phyloP scores from a whole-genome alignment of 2,797 vertebrate species.

The Scyliorhinus canicula region DNA sequence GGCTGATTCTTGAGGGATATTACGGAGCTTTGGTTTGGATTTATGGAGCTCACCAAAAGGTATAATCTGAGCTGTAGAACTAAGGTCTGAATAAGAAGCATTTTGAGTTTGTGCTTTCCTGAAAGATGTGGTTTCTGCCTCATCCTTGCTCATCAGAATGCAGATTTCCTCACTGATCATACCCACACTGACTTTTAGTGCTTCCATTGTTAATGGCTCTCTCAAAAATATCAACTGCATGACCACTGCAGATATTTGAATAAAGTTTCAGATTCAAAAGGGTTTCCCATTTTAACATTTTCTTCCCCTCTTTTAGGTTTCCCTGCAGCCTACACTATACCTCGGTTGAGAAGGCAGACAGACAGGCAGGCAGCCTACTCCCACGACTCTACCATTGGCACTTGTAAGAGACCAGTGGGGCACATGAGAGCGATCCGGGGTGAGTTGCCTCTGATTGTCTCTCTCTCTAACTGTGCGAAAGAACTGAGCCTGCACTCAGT shows the following conservation, averaged over 20 bases:
- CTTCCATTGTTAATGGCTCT: neutral
- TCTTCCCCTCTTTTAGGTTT: conserved; percentile 5
- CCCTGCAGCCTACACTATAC: conserved; percentile 20
- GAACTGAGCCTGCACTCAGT: neutral
- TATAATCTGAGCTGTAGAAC: neutral
- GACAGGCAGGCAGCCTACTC: conserved; percentile 25
- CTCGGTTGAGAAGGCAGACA: conserved; percentile 18
- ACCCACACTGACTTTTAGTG: neutral
- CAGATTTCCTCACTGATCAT: neutral
- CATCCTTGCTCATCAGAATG: neutral
- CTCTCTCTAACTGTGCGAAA: neutral
- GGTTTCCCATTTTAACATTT: neutral
- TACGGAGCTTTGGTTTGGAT: neutral
- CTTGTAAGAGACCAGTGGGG: conserved; percentile 31
- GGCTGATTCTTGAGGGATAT: neutral
- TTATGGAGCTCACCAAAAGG: neutral
- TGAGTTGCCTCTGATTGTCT: neutral
- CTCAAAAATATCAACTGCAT: neutral
- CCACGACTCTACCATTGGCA: conserved; percentile 14
- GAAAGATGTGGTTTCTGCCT: neutral
- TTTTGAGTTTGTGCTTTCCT: neutral
- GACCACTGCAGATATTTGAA: neutral
- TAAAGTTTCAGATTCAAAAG: neutral
- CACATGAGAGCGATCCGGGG: conserved; percentile 15
- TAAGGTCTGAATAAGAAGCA: neutral